Conservation (phyloP, 1,140 invertebrate species). For the Orussus abietinus region DNA sequence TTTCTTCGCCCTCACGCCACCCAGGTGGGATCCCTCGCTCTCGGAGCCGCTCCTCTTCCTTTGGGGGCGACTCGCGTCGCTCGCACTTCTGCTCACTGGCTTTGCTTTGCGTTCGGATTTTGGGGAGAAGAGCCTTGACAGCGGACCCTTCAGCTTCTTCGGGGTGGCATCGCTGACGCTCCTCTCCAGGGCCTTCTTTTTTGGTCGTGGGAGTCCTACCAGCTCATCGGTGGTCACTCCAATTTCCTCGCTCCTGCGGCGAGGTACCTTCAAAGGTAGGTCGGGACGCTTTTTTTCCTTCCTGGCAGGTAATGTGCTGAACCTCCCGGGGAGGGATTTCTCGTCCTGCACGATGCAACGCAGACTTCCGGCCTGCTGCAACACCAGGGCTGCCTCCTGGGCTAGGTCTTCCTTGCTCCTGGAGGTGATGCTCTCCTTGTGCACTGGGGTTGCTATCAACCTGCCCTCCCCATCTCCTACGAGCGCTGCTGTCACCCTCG, state of each 20-base stretch:
- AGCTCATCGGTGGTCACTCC: slow-evolving; percentile 35
- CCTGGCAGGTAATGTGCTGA: slow-evolving; percentile 61
- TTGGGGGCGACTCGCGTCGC: slow-evolving; percentile 46
- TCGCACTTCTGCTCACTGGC: slow-evolving; percentile 43
- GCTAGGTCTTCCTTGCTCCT: slow-evolving; percentile 64
- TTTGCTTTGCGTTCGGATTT: slow-evolving; percentile 39
- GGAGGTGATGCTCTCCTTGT: slow-evolving; percentile 62
- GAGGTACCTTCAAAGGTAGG: slow-evolving; percentile 36
- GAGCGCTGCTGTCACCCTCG: slow-evolving; percentile 44
- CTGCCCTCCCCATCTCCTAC: slow-evolving; percentile 51
- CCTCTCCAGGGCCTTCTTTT: slow-evolving; percentile 51
- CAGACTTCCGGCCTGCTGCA: slow-evolving; percentile 63
- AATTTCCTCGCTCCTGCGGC: slow-evolving; percentile 40
- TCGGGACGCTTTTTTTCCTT: slow-evolving; percentile 50
- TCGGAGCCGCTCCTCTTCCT: slow-evolving; percentile 47
- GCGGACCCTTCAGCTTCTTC: slow-evolving; percentile 33
- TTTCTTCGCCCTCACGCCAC: slow-evolving; percentile 49
- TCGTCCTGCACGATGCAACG: slow-evolving; percentile 56
- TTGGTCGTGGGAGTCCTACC: slow-evolving; percentile 35
- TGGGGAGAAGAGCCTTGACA: slow-evolving; percentile 41
- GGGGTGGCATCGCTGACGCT: slow-evolving; percentile 68
- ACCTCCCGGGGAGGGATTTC: slow-evolving; percentile 56
- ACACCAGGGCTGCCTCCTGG: slow-evolving; percentile 66
- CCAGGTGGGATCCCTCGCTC: slow-evolving; percentile 39
- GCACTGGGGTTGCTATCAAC: slow-evolving; percentile 55